Percentiles rank a stretch among this genome's conserved stretches.
Evolutionary conservation across 2,888 invertebrate species (phyloP).

Genomic region (Sicus ferrugineus): DNA sequence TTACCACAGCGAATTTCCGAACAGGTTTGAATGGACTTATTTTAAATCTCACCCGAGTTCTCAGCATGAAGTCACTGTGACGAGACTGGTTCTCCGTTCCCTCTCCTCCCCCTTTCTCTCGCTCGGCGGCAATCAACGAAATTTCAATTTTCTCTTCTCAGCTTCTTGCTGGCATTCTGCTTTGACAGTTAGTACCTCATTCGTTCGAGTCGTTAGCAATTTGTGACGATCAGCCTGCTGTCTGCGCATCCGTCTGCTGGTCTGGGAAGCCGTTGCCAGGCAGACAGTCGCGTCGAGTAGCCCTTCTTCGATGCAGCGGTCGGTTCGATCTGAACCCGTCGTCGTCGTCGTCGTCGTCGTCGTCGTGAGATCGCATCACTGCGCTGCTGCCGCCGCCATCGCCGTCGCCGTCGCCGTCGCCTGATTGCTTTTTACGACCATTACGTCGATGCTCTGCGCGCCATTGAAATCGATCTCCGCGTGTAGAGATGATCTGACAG

Average conservation of each 20-base stretch:
- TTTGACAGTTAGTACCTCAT: conserved; percentile 19
- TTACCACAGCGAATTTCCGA: background rate
- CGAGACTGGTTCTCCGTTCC: no score
- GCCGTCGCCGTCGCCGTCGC: conserved; percentile 4
- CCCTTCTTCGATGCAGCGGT: background rate
- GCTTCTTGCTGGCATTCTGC: background rate
- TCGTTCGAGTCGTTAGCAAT: conserved; percentile 27
- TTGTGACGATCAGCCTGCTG: conserved; percentile 23
- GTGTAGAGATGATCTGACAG: background rate
- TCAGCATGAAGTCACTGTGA: no score
- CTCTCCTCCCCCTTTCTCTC: background rate
- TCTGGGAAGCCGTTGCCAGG: background rate
- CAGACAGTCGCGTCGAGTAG: no score
- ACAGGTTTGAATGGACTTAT: no score
- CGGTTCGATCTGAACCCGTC: background rate
- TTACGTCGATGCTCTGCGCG: background rate
- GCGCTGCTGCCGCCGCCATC: background rate
- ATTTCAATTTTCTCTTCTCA: background rate
- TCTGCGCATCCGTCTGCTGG: conserved; percentile 6
- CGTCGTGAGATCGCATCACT: conserved; percentile 6
- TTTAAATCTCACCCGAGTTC: no score
- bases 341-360: conserved; percentile 15
- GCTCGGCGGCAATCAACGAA: background rate
- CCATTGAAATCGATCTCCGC: conserved; percentile 31
- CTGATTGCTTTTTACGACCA: conserved; percentile 32